phyloP scores from a whole-genome alignment of 2,888 invertebrate species.

The Sepiola atlantica region DNA sequence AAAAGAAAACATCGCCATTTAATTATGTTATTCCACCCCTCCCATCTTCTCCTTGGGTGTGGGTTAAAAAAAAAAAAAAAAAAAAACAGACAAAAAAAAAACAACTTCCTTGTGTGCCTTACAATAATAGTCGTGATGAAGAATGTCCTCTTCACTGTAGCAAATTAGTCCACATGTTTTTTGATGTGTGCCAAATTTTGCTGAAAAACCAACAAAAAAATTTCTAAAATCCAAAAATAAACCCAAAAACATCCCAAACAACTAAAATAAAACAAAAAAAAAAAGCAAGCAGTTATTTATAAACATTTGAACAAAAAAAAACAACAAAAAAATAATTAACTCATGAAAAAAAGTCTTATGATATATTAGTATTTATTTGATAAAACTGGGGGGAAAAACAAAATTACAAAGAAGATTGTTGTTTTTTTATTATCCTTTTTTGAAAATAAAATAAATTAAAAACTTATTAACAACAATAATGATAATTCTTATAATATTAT shows the following conservation, averaged over 20 bases:
- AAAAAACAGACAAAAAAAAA: background rate
- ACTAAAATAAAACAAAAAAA: background rate
- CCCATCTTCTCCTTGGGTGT: background rate
- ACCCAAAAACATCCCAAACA: too few species aligned
- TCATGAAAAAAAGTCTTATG: background rate
- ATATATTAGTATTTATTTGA: background rate
- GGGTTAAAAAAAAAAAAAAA: too few species aligned
- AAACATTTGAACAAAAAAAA: background rate
- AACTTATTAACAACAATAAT: background rate
- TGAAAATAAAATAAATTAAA: background rate
- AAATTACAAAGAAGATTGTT: background rate
- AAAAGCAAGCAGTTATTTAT: background rate
- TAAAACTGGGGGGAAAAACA: background rate
- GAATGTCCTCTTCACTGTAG: background rate
- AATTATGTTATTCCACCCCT: background rate
- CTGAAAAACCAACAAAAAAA: background rate
- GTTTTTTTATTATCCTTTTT: background rate
- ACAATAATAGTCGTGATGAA: background rate
- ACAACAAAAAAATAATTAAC: background rate
- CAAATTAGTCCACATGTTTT: constrained; percentile 2
- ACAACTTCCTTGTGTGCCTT: background rate
- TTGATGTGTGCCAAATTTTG: background rate
- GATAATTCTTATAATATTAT: background rate
- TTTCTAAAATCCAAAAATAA: too few species aligned
- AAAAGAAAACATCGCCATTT: background rate